These are phyloP conservation scores for Macrobrachium rosenbergii DNA, from an alignment of 1,140 invertebrate genomes.

Conservation along the genomic window DNA sequence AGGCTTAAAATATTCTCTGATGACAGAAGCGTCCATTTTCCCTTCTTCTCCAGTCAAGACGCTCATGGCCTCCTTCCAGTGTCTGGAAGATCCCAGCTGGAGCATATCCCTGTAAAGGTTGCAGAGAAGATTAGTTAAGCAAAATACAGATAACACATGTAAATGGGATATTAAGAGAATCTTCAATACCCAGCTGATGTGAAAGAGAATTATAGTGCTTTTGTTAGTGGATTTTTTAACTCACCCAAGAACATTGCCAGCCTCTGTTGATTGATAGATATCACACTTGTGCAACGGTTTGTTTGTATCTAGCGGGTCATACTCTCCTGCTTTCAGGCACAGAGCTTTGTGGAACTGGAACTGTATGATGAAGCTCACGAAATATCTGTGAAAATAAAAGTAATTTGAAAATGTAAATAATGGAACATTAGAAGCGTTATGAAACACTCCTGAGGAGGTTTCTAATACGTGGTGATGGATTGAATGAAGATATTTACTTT, in stretches of 20 bases:
- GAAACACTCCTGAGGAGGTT: neutral
- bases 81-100: constrained; percentile 69
- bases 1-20: constrained; percentile 94
- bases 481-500: neutral
- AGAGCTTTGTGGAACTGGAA: constrained; percentile 91
- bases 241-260: constrained; percentile 68
- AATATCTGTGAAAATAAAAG: constrained; percentile 77
- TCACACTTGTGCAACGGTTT: constrained; percentile 80
- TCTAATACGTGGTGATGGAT: neutral
- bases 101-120: constrained; percentile 58
- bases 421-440: no score
- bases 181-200: neutral
- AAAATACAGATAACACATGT: neutral
- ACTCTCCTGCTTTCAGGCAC: constrained; percentile 84
- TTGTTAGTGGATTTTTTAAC: neutral
- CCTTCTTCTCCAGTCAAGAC: constrained; percentile 68
- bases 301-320: constrained; percentile 77
- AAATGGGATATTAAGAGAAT: neutral
- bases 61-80: constrained; percentile 70
- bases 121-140: neutral
- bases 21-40: constrained; percentile 81
- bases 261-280: constrained; percentile 71
- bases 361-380: constrained; percentile 88
- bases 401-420: constrained; percentile 1
- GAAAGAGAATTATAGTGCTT: neutral